These are phyloP conservation scores for Tenthredo notha DNA, from an alignment of 2,888 invertebrate species.

Conservation along the genomic window DNA sequence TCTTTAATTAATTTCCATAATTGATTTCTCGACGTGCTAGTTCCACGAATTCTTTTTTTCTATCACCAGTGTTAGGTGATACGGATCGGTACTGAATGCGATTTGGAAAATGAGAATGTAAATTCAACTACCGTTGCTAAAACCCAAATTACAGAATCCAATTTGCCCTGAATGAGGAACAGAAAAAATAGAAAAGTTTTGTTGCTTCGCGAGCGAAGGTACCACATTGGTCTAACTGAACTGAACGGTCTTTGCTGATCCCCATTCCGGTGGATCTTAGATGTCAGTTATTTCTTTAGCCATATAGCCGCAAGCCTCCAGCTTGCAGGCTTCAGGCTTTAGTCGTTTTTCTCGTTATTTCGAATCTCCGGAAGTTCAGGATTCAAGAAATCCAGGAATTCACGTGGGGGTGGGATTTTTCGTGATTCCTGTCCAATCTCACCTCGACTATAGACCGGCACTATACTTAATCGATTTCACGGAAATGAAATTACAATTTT, in stretches of 20 bases:
- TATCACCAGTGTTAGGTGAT: background rate
- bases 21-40: background rate
- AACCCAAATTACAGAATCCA: slow-evolving; percentile 43
- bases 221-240: slow-evolving; percentile 5
- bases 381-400: slow-evolving; percentile 26
- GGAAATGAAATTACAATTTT: slow-evolving; percentile 20
- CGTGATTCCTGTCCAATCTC: slow-evolving; percentile 24
- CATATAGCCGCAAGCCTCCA: background rate
- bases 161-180: slow-evolving; percentile 7
- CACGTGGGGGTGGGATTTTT: background rate
- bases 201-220: background rate
- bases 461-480: slow-evolving; percentile 28
- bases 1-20: background rate
- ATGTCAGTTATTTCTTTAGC: slow-evolving; percentile 27
- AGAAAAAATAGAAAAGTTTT: slow-evolving; percentile 11
- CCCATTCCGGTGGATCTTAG: slow-evolving; percentile 25
- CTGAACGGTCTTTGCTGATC: background rate
- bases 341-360: slow-evolving; percentile 19
- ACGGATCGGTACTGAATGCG: background rate
- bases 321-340: background rate
- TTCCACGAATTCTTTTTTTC: background rate
- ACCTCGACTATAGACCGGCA: background rate
- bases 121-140: slow-evolving; percentile 30
- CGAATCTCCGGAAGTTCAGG: slow-evolving; percentile 28
- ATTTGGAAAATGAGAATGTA: background rate